Evolutionary conservation across 2,797 vertebrate species (phyloP).

Genomic region (Alectoris magna): DNA sequence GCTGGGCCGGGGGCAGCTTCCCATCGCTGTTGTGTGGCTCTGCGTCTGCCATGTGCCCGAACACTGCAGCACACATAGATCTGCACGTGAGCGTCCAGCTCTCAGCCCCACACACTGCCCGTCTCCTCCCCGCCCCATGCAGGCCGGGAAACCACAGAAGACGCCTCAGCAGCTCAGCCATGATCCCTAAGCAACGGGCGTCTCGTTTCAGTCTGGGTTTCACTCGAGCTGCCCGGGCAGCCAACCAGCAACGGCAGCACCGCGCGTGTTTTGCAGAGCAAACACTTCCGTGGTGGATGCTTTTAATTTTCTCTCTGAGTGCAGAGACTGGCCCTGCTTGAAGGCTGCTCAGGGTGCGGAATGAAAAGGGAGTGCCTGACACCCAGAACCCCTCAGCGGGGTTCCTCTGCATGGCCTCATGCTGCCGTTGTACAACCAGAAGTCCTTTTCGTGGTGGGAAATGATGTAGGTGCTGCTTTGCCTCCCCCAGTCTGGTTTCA

Average conservation of each 20-base stretch:
- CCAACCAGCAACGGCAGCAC: background rate
- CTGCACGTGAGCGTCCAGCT: background rate
- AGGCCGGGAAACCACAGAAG: background rate
- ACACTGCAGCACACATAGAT: background rate
- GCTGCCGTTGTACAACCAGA: background rate
- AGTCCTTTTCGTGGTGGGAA: background rate
- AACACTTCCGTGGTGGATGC: background rate
- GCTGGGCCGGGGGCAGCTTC: background rate
- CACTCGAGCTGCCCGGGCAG: accelerated
- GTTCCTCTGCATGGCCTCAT: background rate
- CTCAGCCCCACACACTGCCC: background rate
- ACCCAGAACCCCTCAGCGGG: background rate
- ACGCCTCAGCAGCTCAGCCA: background rate
- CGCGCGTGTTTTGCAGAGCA: background rate
- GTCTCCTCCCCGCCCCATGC: background rate
- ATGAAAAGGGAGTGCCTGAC: background rate
- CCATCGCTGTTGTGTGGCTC: background rate
- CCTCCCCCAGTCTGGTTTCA: background rate
- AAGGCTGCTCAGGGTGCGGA: background rate
- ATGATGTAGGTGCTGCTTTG: background rate
- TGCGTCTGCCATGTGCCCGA: background rate
- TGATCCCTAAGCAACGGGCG: background rate
- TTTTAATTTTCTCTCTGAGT: background rate
- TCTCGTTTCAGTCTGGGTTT: background rate
- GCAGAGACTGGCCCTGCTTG: background rate